Conservation (phyloP, 2,113 vertebrate genomes). For the Bostrychus sinensis region DNA sequence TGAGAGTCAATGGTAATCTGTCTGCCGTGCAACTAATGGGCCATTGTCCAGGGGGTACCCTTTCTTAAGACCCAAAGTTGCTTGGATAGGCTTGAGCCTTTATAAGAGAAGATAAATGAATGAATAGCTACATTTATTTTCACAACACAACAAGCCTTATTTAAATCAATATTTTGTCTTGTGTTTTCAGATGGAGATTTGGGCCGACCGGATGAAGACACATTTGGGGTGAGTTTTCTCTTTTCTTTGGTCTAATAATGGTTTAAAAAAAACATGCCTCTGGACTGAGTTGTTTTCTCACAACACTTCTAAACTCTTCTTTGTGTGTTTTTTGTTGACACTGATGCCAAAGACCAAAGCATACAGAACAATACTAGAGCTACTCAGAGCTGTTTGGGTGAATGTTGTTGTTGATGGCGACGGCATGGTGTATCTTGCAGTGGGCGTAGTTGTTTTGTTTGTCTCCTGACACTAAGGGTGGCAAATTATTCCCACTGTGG, state of each 20-base stretch:
- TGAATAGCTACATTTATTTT: not conserved
- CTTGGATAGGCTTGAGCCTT: too few species aligned
- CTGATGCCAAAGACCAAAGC: conserved; percentile 13
- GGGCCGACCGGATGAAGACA: conserved; percentile 91
- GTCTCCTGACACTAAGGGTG: not conserved
- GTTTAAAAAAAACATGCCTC: conserved; percentile 22
- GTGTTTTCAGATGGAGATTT: conserved; percentile 79
- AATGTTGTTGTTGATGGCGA: conserved; percentile 34
- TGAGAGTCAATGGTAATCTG: too few species aligned
- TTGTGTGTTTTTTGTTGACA: conserved; percentile 13
- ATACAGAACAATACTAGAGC: conserved; percentile 15
- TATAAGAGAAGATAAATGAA: too few species aligned
- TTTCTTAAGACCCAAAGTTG: not conserved
- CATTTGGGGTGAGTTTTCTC: conserved; percentile 90
- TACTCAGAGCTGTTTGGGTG: conserved; percentile 19
- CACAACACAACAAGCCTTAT: too few species aligned
- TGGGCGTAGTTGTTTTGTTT: conserved; percentile 20
- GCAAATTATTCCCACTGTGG: conserved; percentile 6
- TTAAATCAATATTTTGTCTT: not conserved
- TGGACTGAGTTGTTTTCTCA: conserved; percentile 12
- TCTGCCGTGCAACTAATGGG: too few species aligned
- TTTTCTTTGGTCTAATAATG: conserved; percentile 40
- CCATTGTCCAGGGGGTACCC: too few species aligned
- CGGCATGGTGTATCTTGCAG: conserved; percentile 7
- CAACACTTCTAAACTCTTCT: conserved; percentile 4